Evolutionary conservation across 2,797 vertebrate genomes (phyloP).

Genomic region (Sebastes umbrosus): DNA sequence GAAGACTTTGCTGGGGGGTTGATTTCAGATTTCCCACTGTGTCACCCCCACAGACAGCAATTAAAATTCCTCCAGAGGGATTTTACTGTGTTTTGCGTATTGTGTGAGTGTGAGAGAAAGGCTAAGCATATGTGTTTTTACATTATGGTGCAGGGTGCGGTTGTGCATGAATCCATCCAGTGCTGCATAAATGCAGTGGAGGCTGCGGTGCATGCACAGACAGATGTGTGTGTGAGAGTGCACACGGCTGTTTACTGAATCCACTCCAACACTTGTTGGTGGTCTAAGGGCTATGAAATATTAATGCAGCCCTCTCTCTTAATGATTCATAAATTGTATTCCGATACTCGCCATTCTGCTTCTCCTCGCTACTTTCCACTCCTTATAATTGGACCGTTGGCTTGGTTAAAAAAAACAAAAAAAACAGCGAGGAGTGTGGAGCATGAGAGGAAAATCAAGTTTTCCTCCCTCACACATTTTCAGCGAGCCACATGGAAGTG

Average conservation of each 20-base stretch:
- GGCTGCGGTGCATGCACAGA: constrained; percentile 6
- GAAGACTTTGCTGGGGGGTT: constrained; percentile 36
- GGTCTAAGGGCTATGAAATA: constrained; percentile 79
- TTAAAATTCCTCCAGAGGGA: constrained; percentile 69
- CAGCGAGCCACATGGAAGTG: constrained; percentile 33
- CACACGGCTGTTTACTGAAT: constrained; percentile 62
- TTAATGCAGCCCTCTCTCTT: constrained; percentile 73
- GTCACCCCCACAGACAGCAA: constrained; percentile 73
- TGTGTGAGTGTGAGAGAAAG: constrained; percentile 1
- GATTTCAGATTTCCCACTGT: constrained; percentile 58
- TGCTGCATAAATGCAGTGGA: constrained; percentile 43
- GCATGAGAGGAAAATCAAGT: constrained; percentile 58
- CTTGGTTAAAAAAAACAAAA: constrained; percentile 57
- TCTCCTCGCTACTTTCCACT: constrained; percentile 53
- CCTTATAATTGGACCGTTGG: constrained; percentile 68
- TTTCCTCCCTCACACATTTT: constrained; percentile 49
- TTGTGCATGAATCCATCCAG: constrained; percentile 22
- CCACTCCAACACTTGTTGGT: constrained; percentile 74
- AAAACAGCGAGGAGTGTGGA: neutral
- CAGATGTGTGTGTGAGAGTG: constrained; percentile 13
- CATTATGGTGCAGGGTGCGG: constrained; percentile 44
- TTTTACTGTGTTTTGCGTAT: neutral
- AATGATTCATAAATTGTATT: constrained; percentile 84
- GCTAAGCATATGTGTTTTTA: constrained; percentile 44
- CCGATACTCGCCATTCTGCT: constrained; percentile 68